Conservation (phyloP, 2,113 vertebrate species). For the Passer domesticus region DNA sequence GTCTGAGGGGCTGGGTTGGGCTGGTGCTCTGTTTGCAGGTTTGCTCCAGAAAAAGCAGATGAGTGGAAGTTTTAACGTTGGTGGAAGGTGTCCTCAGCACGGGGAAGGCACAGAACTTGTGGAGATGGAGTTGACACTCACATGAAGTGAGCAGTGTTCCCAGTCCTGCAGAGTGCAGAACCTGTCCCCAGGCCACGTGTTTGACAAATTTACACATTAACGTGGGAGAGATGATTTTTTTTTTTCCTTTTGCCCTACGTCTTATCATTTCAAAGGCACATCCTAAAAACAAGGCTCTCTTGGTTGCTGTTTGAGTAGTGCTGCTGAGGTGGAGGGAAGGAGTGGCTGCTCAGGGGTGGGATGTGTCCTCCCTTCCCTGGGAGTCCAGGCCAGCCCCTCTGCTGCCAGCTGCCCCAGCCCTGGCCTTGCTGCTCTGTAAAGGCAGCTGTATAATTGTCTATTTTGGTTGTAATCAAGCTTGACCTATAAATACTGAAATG, state of each 20-base stretch:
- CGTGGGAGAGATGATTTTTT: background rate
- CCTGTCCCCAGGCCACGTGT: background rate
- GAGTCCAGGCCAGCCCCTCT: background rate
- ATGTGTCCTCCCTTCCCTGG: background rate
- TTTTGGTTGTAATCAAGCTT: background rate
- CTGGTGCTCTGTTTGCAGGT: background rate
- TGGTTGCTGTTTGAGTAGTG: background rate
- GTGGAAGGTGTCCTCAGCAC: background rate
- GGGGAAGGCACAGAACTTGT: background rate
- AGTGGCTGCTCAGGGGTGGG: background rate
- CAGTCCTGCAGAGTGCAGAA: background rate
- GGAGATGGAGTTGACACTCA: background rate
- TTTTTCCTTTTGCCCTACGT: background rate
- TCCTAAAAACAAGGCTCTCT: background rate
- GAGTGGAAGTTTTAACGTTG: background rate
- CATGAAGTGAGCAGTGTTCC: background rate
- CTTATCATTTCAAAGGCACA: background rate
- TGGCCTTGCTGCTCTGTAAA: background rate
- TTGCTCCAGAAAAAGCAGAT: background rate
- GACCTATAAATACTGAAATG: background rate
- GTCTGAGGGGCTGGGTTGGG: rapidly evolving
- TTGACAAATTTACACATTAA: background rate
- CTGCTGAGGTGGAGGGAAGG: background rate
- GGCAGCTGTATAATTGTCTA: background rate
- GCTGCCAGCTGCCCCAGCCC: background rate